These are phyloP conservation scores for Takifugu bimaculatus DNA, from an alignment of 2,113 vertebrate genomes.

Conservation along the genomic window DNA sequence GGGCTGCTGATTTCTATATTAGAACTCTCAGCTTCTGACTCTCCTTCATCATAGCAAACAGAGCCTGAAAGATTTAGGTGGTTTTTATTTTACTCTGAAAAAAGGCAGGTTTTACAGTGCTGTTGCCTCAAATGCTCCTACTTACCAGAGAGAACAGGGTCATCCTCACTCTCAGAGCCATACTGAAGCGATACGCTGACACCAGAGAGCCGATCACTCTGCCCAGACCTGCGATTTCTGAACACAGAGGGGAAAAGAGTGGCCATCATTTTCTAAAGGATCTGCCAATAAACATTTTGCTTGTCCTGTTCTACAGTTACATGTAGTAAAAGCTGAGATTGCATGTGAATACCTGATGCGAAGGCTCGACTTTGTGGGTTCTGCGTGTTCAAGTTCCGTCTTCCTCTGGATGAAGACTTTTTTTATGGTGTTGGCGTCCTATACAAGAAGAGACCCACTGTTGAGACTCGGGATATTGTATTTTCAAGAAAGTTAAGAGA, in stretches of 20 bases:
- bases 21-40: conserved; percentile 92
- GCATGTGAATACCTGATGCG: conserved; percentile 86
- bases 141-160: conserved; percentile 89
- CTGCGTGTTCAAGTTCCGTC: conserved; percentile 92
- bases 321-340: neutral
- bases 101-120: neutral
- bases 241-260: neutral
- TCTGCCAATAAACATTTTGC: neutral
- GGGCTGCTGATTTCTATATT: conserved; percentile 90
- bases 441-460: conserved; percentile 38
- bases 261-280: neutral
- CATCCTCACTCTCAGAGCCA: conserved; percentile 96
- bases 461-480: neutral
- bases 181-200: conserved; percentile 91
- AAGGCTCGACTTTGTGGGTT: conserved; percentile 91
- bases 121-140: neutral
- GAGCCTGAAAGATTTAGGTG: conserved; percentile 57
- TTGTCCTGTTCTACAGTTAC: neutral
- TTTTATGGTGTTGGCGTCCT: conserved; percentile 99
- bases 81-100: neutral
- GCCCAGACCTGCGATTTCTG: conserved; percentile 94
- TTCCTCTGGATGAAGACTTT: conserved; percentile 96
- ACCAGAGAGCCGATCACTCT: conserved; percentile 90
- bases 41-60: conserved; percentile 88
- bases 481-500: neutral